These are phyloP conservation scores for Oncorhynchus keta DNA, from an alignment of 2,113 vertebrate genomes.

Conservation along the genomic window DNA sequence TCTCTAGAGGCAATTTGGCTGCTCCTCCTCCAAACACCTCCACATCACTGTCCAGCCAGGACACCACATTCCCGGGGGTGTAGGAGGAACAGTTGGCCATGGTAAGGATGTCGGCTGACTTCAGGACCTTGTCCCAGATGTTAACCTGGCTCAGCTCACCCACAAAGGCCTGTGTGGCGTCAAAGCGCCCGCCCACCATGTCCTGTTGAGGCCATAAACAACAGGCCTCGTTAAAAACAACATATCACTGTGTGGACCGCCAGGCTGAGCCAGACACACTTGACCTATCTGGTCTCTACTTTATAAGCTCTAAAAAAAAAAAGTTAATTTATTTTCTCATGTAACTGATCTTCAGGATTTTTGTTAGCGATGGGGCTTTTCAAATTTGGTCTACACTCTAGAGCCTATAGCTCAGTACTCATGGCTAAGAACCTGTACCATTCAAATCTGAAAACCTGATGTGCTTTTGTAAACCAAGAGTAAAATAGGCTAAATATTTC, in stretches of 20 bases:
- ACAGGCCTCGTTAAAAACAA: slow-evolving; percentile 6
- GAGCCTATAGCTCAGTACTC: not conserved
- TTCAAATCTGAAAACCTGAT: not conserved
- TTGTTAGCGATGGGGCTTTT: not conserved
- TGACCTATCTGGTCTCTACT: not conserved
- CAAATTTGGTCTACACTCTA: not conserved
- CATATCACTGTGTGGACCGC: not conserved
- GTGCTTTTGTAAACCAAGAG: not conserved
- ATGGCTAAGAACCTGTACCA: not conserved
- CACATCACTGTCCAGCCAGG: slow-evolving; percentile 7
- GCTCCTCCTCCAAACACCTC: slow-evolving; percentile 8
- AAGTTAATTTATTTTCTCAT: too few species aligned
- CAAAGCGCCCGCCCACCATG: slow-evolving; percentile 6
- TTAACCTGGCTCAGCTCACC: slow-evolving; percentile 14
- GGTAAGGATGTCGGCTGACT: not conserved
- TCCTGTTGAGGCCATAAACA: slow-evolving; percentile 11
- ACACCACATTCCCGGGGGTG: slow-evolving; percentile 2
- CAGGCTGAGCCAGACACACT: not conserved
- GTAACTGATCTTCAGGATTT: not conserved
- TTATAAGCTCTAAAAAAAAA: too few species aligned
- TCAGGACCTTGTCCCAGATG: slow-evolving; percentile 14
- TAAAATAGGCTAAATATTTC: too few species aligned
- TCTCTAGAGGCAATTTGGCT: not conserved
- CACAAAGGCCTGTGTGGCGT: slow-evolving; percentile 11
- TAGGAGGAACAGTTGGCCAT: slow-evolving; percentile 12